phyloP scores from a whole-genome alignment of 2,113 vertebrate genomes.

The Eurypyga helias region DNA sequence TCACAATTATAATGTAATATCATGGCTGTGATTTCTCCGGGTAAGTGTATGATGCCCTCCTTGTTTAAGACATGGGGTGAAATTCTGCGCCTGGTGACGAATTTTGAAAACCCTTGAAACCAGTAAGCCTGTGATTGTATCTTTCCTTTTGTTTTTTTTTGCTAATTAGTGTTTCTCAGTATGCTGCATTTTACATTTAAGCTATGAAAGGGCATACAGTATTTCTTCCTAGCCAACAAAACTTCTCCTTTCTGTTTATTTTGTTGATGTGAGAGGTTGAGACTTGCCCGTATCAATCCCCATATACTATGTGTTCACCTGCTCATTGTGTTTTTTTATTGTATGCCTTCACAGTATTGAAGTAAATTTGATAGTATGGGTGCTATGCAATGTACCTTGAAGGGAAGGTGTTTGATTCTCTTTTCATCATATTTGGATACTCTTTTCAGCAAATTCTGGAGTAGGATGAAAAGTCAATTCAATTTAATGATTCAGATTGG shows the following conservation, averaged over 20 bases:
- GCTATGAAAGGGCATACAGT: not conserved
- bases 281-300: not conserved
- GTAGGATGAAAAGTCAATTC: not conserved
- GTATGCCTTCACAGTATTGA: not conserved
- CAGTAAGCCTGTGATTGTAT: not conserved
- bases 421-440: not conserved
- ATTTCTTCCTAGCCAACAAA: not conserved
- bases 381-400: not conserved
- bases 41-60: not conserved
- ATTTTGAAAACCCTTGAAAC: not conserved
- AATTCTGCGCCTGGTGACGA: not conserved
- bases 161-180: not conserved
- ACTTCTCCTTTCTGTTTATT: not conserved
- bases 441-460: not conserved
- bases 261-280: not conserved
- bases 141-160: not conserved
- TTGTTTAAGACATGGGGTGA: not conserved
- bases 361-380: not conserved
- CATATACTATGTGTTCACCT: not conserved
- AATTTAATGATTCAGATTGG: not conserved
- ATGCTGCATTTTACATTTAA: not conserved
- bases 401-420: not conserved
- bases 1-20: not conserved
- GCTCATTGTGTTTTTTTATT: not conserved
- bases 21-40: not conserved